Base-by-base conservation (phyloP, 2,113 vertebrate genomes). In the Chaenogobius annularis region DNA sequence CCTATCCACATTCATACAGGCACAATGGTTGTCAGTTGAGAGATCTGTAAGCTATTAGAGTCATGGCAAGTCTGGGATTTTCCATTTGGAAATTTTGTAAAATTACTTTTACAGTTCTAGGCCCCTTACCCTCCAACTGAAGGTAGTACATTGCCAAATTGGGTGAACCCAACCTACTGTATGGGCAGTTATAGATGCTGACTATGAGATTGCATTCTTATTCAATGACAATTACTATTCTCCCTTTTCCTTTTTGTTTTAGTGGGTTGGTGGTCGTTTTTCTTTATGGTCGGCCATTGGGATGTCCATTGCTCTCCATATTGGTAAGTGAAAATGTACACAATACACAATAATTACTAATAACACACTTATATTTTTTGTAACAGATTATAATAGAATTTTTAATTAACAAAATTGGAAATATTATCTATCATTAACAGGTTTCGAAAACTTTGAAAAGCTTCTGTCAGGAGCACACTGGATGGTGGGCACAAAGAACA, bases 251-350 rank as follows among this genome's bases (percentile, higher is more conserved):
- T 63, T 20, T 58, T 47, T 1, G 71, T 55, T 89, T 87, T n/a
- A 99, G 98, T 99, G 98, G 98, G 98, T 99, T 67, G 98, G 98
- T 70, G 97, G 98, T 7, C 96, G 97, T 70, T 99, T 97, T 83
- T 99, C 97, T 3, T 78, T 99, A 71, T 99, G 97, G 97, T 99
- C 98, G 46, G 98, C 97, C 4, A 99, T 99, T 22, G 98, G 98
- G 72, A 95, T 99, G 85, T 94, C 97, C 82, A 98, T 99, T 19
- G 97, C 97, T 1, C 93, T 99, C 81, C 96, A 99, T 0, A 94
- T 99, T 68, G 98, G 97, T 99, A 90, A 26, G 90, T 12, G 15
- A 74, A 55, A 48, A 68, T 10, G 20, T 0, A 47, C 10, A 62
- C 59, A 62, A 62, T 59, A 56, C 3, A 56, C n/a, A n/a, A n/a